These are phyloP conservation scores for Phyllopteryx taeniolatus DNA, from an alignment of 2,113 vertebrate species.

Conservation along the genomic window DNA sequence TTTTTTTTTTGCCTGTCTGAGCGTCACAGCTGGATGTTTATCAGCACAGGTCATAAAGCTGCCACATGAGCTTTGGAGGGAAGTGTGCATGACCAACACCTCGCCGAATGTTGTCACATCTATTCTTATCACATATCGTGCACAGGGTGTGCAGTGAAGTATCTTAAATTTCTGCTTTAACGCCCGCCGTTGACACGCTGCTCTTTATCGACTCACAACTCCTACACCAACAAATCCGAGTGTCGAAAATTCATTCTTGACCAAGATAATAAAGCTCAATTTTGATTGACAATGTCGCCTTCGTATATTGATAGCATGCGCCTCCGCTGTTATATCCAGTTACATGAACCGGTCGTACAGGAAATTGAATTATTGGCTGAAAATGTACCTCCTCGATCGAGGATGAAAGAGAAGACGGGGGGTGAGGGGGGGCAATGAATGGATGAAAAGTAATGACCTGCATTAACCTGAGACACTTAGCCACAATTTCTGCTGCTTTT, in stretches of 20 bases:
- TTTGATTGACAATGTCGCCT: background rate
- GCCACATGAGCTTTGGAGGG: constrained; percentile 13
- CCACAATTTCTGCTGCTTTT: constrained; percentile 13
- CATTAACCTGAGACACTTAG: constrained; percentile 40
- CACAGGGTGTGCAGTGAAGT: constrained; percentile 8
- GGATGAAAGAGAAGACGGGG: constrained; percentile 16
- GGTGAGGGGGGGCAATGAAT: constrained; percentile 33
- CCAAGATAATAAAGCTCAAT: background rate
- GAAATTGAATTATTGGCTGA: constrained; percentile 52
- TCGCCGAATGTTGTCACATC: constrained; percentile 38
- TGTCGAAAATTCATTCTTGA: background rate
- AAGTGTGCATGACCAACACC: constrained; percentile 44
- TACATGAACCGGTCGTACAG: constrained; percentile 30
- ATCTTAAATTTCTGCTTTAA: constrained; percentile 3
- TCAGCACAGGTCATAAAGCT: constrained; percentile 16
- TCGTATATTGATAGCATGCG: constrained; percentile 20
- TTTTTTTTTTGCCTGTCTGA: constrained; percentile 12
- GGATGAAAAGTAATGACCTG: constrained; percentile 12
- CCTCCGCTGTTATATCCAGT: constrained; percentile 39
- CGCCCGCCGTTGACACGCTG: constrained; percentile 9
- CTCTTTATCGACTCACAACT: background rate
- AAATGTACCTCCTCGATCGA: constrained; percentile 35
- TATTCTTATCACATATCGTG: constrained; percentile 36
- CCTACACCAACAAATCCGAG: background rate
- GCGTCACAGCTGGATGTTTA: constrained; percentile 18